Evolutionary conservation across 2,888 invertebrate genomes (phyloP).

Genomic region (Ochlodes sylvanus): DNA sequence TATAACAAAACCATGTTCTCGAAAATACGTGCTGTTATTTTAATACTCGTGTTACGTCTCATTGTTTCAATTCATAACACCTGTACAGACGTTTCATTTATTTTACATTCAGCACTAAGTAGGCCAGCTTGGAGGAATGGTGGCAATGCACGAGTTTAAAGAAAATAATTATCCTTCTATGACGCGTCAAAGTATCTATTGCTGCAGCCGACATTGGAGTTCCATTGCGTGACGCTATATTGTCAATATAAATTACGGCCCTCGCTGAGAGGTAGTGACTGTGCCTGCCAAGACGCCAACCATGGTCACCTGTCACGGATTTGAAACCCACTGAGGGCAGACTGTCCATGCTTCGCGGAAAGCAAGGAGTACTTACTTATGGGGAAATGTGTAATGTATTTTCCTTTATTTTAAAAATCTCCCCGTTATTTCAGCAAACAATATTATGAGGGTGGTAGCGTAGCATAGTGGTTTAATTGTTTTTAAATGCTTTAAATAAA

Average conservation of each 20-base stretch:
- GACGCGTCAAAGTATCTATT: slow-evolving; percentile 17
- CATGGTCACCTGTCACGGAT: too few species aligned
- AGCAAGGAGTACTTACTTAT: too few species aligned
- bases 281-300: too few species aligned
- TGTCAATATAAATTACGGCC: not conserved
- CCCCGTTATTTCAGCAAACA: too few species aligned
- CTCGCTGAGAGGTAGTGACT: too few species aligned
- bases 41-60: not conserved
- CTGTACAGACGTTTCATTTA: slow-evolving; percentile 8
- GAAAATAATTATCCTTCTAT: slow-evolving; percentile 17
- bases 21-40: not conserved
- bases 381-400: too few species aligned
- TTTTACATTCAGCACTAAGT: not conserved
- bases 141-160: not conserved
- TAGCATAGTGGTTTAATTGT: too few species aligned
- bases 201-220: not conserved
- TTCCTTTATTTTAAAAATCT: too few species aligned
- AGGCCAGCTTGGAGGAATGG: slow-evolving; percentile 18
- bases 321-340: too few species aligned
- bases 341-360: too few species aligned
- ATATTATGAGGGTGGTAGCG: too few species aligned
- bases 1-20: slow-evolving; percentile 20
- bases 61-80: slow-evolving; percentile 9
- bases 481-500: too few species aligned
- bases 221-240: slow-evolving; percentile 16